Evolutionary conservation across 2,113 vertebrate species (phyloP), one percentile per base, ranked within the genome.

Genomic region (Misgurnus mizolepis): DNA sequence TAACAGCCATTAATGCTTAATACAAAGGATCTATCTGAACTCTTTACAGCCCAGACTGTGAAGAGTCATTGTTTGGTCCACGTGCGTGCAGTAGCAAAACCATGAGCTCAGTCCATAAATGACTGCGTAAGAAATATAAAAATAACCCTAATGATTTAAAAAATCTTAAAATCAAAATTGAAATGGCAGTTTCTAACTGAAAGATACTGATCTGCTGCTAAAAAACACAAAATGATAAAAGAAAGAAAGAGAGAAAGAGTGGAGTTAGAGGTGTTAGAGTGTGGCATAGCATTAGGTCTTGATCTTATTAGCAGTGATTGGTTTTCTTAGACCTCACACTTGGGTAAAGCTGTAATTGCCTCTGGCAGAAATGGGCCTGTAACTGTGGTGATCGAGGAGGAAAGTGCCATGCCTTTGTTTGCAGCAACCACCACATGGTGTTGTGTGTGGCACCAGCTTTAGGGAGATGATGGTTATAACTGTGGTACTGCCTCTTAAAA

Each of bases 401-500:
- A 88, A 89, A 90, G 84, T 50, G 43, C 69, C 80, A 78, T 88
- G 88, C 88, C 88, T 93, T 90, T 91, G 91, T 93, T 91, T 92
- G 90, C 83, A 89, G 89, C 88, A 85, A 85, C 84, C 89, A 85
- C 91, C 91, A 90, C 90, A 91, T 88, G 90, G 88, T 90, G 88
- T 86, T 88, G 86, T 91, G 91, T 92, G 91, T 92, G 92, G 93
- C 89, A 90, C 85, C 78, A 88, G 90, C 89, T 90, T 88, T 76
- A 80, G 85, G 86, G 85, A 90, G 90, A 91, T 92, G 90, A 93
- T 93, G 89, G 91, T 92, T 92, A 92, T 90, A 90, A 90, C 90
- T 84, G 87, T 92, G 88, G 88, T 88, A 89, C 88, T 92, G 90
- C 88, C 89, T 92, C 92, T 91, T 91, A 90, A 92, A 92, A 90